Percentiles rank a stretch among this genome's conserved stretches.
Conservation (phyloP, 2,888 invertebrate species). For the Zaprionus bogoriensis region DNA sequence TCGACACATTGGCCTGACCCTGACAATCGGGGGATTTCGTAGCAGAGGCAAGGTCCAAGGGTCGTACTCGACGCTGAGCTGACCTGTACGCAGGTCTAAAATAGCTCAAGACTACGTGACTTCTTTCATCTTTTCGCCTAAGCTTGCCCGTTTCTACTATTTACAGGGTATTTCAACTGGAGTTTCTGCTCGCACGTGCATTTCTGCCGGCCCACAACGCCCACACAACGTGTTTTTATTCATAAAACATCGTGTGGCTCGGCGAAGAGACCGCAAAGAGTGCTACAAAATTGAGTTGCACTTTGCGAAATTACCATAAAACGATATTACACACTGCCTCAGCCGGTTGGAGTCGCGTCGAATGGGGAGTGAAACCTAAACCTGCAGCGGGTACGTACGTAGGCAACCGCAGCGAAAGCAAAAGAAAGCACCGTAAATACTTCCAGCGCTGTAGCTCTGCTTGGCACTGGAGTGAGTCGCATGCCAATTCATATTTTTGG, state of each 20-base stretch:
- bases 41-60: background rate
- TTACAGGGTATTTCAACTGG: background rate
- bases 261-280: conserved; percentile 11
- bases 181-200: background rate
- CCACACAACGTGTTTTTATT: conserved; percentile 58
- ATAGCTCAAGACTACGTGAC: background rate
- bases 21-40: background rate
- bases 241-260: conserved; percentile 57
- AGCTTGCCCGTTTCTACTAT: background rate
- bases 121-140: too few relatives aligned
- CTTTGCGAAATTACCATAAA: conserved; percentile 74
- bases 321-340: conserved; percentile 46
- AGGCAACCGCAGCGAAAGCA: background rate
- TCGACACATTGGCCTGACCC: background rate
- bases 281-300: conserved; percentile 52
- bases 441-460: conserved; percentile 5
- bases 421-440: background rate
- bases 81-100: background rate
- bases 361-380: conserved; percentile 12
- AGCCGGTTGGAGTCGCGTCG: background rate
- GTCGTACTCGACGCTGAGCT: background rate
- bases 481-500: conserved; percentile 65
- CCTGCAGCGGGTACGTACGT: conserved; percentile 7
- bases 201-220: background rate
- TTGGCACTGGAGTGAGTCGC: conserved; percentile 6